A percentile compares a stretch with the other conserved stretches of the same genome.
Evolutionary conservation across 2,113 vertebrate genomes (phyloP).

Genomic region (Misgurnus mizolepis): DNA sequence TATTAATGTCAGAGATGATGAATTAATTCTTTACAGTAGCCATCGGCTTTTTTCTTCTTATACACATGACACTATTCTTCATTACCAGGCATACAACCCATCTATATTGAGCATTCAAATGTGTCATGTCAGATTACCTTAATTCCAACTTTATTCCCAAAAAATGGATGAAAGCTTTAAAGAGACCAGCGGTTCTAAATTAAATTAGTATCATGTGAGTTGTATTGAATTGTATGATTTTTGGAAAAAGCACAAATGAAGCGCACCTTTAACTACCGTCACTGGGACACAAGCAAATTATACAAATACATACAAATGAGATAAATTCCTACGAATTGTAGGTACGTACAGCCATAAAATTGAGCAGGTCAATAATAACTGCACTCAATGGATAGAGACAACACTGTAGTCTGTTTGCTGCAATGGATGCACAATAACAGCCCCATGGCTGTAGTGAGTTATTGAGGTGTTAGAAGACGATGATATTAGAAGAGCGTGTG

Average conservation of each 20-base stretch:
- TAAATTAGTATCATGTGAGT: no score
- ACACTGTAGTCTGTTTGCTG: slow-evolving; percentile 5
- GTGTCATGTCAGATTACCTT: background rate
- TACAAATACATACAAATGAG: no score
- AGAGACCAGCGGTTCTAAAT: background rate
- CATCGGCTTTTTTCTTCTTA: background rate
- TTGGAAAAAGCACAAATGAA: no score
- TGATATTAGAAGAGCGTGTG: slow-evolving; percentile 1
- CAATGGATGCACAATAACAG: slow-evolving; percentile 33
- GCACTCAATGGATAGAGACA: background rate
- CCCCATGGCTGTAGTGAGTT: slow-evolving; percentile 19
- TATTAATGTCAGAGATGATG: slow-evolving; percentile 9
- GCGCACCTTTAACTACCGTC: no score
- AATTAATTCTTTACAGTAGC: slow-evolving; percentile 6
- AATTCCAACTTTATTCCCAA: background rate
- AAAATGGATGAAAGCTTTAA: slow-evolving; percentile 14
- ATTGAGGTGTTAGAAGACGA: background rate
- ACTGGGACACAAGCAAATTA: no score
- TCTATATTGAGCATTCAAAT: background rate
- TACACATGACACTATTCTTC: background rate
- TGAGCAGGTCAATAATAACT: background rate
- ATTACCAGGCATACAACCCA: background rate
- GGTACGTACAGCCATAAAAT: no score
- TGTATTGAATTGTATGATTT: no score
- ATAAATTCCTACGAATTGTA: no score